phyloP scores from a whole-genome alignment of 2,113 vertebrate species.

The Mormyrus lacerda region DNA sequence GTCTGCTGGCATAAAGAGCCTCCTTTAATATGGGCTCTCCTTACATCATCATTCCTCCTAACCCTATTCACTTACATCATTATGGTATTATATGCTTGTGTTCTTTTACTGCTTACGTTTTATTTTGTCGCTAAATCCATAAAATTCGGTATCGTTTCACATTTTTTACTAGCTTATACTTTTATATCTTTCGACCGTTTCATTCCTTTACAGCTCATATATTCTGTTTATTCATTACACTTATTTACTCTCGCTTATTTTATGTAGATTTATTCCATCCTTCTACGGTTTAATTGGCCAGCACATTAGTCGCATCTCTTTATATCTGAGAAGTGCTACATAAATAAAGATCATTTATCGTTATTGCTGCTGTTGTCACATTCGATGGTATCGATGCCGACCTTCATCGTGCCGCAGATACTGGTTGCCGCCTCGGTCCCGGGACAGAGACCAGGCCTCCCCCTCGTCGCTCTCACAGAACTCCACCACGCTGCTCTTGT shows the following conservation, averaged over 20 bases:
- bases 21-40: neutral
- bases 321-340: neutral
- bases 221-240: neutral
- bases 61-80: neutral
- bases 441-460: slow-evolving; percentile 94
- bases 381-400: slow-evolving; percentile 49
- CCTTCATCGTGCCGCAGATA: slow-evolving; percentile 95
- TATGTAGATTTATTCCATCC: neutral
- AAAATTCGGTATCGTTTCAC: neutral
- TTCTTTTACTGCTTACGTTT: neutral
- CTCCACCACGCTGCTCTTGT: slow-evolving; percentile 98
- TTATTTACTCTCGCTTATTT: neutral
- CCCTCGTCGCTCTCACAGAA: slow-evolving; percentile 99
- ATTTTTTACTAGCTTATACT: neutral
- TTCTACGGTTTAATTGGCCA: neutral
- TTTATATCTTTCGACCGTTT: neutral
- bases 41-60: neutral
- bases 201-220: neutral
- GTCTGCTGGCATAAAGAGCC: neutral
- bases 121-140: neutral
- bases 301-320: neutral
- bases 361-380: neutral
- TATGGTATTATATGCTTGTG: neutral
- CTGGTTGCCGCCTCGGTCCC: slow-evolving; percentile 93
- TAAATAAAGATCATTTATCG: neutral